These are phyloP conservation scores for Cotesia glomerata DNA, from an alignment of 1,140 invertebrate genomes.

Conservation along the genomic window DNA sequence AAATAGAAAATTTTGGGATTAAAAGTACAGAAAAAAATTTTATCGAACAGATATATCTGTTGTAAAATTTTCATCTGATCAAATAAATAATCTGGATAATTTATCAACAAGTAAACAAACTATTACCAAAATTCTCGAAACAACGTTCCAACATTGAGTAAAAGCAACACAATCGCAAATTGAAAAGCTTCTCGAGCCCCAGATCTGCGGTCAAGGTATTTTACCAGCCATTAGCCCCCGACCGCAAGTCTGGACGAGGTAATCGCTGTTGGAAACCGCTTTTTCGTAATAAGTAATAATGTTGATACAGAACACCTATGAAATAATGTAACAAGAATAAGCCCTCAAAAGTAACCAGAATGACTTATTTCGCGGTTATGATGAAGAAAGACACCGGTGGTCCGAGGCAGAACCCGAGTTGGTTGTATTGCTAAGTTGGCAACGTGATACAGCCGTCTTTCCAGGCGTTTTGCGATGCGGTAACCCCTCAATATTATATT, in stretches of 20 bases:
- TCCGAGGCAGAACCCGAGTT: neutral
- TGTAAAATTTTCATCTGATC: no score
- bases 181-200: constrained; percentile 1
- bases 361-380: no score
- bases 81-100: no score
- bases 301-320: neutral
- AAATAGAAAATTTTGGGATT: no score
- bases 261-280: constrained; percentile 52
- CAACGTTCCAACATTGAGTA: neutral
- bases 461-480: constrained; percentile 49
- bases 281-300: constrained; percentile 34
- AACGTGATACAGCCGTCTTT: constrained; percentile 47
- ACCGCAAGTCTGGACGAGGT: constrained; percentile 56
- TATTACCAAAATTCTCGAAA: neutral
- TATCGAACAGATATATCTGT: no score
- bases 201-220: constrained; percentile 52
- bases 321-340: neutral
- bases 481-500: constrained; percentile 53
- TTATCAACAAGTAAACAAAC: no score
- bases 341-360: neutral
- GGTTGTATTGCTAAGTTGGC: constrained; percentile 7
- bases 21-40: no score
- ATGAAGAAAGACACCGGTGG: neutral
- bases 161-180: neutral
- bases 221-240: constrained; percentile 57